Conservation (phyloP, 2,113 vertebrate species). For the Herpetotheres cachinnans region DNA sequence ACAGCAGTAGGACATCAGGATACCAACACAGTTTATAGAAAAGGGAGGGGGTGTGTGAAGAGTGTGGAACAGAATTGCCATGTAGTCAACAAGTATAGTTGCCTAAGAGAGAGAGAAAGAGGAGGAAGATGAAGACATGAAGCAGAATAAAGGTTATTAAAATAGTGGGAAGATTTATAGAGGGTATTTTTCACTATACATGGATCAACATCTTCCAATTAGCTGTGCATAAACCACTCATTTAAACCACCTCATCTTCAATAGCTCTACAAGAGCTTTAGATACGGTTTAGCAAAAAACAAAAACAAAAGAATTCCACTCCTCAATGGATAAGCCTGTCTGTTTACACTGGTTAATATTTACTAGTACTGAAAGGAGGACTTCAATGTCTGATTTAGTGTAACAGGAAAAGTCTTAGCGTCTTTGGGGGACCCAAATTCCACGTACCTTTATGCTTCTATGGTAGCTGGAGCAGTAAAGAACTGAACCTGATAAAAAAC, state of each 20-base stretch:
- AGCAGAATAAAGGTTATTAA: background rate
- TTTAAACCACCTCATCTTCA: background rate
- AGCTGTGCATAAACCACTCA: background rate
- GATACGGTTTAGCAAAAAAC: background rate
- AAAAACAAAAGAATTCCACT: rapidly evolving
- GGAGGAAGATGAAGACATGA: background rate
- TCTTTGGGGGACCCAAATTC: background rate
- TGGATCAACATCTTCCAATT: background rate
- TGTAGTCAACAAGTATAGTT: background rate
- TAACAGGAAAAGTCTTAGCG: background rate
- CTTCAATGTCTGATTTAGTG: background rate
- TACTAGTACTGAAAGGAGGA: background rate
- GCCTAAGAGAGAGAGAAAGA: background rate
- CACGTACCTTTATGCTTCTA: background rate
- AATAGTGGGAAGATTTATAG: background rate
- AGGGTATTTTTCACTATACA: background rate
- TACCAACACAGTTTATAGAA: background rate
- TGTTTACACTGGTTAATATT: background rate
- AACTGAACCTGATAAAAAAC: background rate
- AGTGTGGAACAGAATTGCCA: background rate
- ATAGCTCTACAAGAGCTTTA: background rate
- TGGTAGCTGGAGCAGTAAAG: background rate
- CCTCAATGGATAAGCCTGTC: background rate
- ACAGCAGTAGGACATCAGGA: background rate
- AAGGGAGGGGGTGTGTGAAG: background rate